Base-by-base conservation (phyloP, 2,113 vertebrate species). In the Clupea harengus region DNA sequence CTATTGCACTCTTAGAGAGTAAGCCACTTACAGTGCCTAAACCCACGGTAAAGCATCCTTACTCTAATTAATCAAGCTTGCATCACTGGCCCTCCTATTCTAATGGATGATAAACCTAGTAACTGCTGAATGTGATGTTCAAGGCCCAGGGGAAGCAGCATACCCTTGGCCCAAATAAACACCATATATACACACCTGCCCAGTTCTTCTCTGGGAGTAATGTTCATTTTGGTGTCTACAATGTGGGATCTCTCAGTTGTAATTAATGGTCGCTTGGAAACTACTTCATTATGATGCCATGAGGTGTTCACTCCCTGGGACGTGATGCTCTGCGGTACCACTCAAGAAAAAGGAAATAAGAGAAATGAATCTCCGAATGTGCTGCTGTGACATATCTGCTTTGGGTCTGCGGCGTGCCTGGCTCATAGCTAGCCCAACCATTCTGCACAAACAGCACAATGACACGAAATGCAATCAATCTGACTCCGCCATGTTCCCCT, bases 141-240 rank as follows among this genome's bases (percentile, higher is more conserved):
- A n/a, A 64, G 87, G 83, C 86, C 89, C 91, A 91, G 92, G 91
- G 92, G 90, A 39, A 93, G 81, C 86, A 87, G 85, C 28, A 25
- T 88, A 88, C 81, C 83, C 88, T 88, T 85, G 88, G 83, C 85
- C 85, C 45, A 86, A 64, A 84, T 83, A 89, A 84, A 67, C 44
- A 25, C 60, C 57, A 82, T 85, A 86, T 28, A 75, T 8, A 84
- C 13, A 78, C 13, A 32, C 28, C 9, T 32, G 10, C 28, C 28
- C 28, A 3, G 9, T 78, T 78, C 39, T 84, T 86, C 81, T 83
- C 81, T 50, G 67, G 46, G 45, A 64, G 11, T 67, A 47, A 82
- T 50, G 87, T 82, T 86, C 52, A 81, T 72, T 44, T 78, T 44
- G 28, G 72, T 78, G 72, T 44, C 28, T 47, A 22, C 81, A 78